Conservation (phyloP, 2,113 vertebrate species). For the Arenaria interpres region DNA sequence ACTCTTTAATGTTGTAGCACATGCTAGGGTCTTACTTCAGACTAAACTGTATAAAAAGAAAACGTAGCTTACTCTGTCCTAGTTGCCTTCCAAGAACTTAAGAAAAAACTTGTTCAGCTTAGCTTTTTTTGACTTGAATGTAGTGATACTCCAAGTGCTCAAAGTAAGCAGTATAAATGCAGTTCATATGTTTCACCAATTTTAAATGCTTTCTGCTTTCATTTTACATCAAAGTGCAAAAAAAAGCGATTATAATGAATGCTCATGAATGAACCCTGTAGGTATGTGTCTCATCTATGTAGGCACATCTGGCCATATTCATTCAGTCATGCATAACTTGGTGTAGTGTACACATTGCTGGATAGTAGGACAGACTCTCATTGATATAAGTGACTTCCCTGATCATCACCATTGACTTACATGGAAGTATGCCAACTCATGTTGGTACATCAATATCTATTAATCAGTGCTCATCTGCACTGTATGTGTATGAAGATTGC, state of each 20-base stretch:
- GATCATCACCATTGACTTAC: background rate
- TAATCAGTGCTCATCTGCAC: background rate
- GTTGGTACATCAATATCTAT: background rate
- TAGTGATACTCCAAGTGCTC: background rate
- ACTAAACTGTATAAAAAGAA: background rate
- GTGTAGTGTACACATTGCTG: background rate
- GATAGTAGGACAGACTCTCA: background rate
- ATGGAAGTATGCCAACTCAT: background rate
- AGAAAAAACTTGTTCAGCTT: background rate
- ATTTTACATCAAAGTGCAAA: background rate
- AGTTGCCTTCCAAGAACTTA: background rate
- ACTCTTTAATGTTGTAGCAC: constrained; percentile 51
- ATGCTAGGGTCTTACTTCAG: constrained; percentile 6
- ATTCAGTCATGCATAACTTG: background rate
- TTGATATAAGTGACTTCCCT: background rate
- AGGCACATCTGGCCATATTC: background rate
- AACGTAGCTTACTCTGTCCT: background rate
- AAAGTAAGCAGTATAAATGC: background rate
- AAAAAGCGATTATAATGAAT: background rate
- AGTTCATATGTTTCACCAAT: background rate
- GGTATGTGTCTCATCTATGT: rapidly evolving
- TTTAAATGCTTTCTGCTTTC: background rate
- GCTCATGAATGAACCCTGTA: background rate
- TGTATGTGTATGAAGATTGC: background rate
- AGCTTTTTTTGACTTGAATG: background rate